These are phyloP conservation scores for Ambastaia sidthimunki DNA, from an alignment of 2,797 vertebrate species.

Conservation along the genomic window DNA sequence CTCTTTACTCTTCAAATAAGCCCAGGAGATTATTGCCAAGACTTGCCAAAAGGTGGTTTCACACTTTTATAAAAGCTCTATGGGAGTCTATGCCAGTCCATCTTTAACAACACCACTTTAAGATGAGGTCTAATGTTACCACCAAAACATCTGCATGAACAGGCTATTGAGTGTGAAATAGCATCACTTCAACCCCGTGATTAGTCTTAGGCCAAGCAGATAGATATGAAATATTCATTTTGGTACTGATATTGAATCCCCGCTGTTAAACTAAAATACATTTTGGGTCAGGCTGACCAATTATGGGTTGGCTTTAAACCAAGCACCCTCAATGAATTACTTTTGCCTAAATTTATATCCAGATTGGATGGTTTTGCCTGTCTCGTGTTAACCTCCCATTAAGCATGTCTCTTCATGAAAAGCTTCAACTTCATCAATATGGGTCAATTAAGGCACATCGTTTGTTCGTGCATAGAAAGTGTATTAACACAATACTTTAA, in stretches of 20 bases:
- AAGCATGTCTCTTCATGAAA: constrained; percentile 56
- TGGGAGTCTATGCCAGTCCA: constrained; percentile 16
- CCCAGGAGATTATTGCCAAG: neutral
- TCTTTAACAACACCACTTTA: constrained; percentile 24
- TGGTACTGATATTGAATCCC: constrained; percentile 4
- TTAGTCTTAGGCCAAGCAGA: constrained; percentile 26
- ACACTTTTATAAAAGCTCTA: constrained; percentile 29
- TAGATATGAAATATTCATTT: constrained; percentile 33
- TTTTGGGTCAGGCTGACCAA: constrained; percentile 33
- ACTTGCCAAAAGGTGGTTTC: neutral
- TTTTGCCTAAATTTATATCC: constrained; percentile 10
- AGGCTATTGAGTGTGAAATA: constrained; percentile 21
- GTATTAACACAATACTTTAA: constrained; percentile 89
- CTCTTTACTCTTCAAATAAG: constrained; percentile 26
- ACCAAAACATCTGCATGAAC: constrained; percentile 10
- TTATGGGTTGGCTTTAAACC: constrained; percentile 25
- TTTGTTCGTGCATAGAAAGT: constrained; percentile 81
- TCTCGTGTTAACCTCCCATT: constrained; percentile 52
- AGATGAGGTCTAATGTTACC: neutral
- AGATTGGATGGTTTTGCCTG: constrained; percentile 42
- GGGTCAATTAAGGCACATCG: constrained; percentile 83
- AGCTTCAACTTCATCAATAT: constrained; percentile 79
- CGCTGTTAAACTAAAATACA: constrained; percentile 34
- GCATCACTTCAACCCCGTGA: constrained; percentile 29
- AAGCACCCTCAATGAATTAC: constrained; percentile 30